Conservation (phyloP, 2,888 invertebrate species). For the Drosophila prostipennis region DNA sequence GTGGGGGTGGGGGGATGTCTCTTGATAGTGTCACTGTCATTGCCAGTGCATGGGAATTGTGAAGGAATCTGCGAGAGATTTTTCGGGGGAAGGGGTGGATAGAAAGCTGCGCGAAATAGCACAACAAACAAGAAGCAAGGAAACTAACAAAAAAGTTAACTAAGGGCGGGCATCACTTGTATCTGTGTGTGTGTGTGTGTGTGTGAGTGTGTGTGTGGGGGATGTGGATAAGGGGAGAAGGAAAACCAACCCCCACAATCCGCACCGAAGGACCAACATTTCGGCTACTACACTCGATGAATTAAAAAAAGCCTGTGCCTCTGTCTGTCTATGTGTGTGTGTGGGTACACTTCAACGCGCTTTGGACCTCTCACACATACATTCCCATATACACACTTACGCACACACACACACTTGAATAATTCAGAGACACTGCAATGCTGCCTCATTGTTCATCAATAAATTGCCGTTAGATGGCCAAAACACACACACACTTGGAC, state of each 20-base stretch:
- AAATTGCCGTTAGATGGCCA: slow-evolving; percentile 46
- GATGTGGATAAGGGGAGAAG: slow-evolving; percentile 1
- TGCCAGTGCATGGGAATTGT: slow-evolving; percentile 59
- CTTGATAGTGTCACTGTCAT: slow-evolving; percentile 76
- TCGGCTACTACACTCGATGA: slow-evolving; percentile 58
- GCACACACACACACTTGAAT: slow-evolving; percentile 52
- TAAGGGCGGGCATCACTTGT: slow-evolving; percentile 71
- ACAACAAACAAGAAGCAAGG: slow-evolving; percentile 67
- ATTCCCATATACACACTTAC: slow-evolving; percentile 14
- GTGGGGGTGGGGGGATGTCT: slow-evolving; percentile 17
- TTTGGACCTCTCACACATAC: slow-evolving; percentile 40
- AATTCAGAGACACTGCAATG: slow-evolving; percentile 71
- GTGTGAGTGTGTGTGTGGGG: neutral
- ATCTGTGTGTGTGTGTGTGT: neutral
- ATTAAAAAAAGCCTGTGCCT: slow-evolving; percentile 50
- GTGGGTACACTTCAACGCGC: slow-evolving; percentile 58
- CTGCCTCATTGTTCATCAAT: slow-evolving; percentile 63
- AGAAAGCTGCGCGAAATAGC: slow-evolving; percentile 66
- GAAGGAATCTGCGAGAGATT: slow-evolving; percentile 17
- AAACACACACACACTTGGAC: neutral
- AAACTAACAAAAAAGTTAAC: slow-evolving; percentile 78
- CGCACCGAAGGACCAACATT: slow-evolving; percentile 36
- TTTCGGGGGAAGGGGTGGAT: slow-evolving; percentile 1
- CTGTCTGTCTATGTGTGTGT: slow-evolving; percentile 26
- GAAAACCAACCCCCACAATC: slow-evolving; percentile 62